Conservation (phyloP, 2,113 vertebrate genomes). For the Petrocephalus microphthalmus region DNA sequence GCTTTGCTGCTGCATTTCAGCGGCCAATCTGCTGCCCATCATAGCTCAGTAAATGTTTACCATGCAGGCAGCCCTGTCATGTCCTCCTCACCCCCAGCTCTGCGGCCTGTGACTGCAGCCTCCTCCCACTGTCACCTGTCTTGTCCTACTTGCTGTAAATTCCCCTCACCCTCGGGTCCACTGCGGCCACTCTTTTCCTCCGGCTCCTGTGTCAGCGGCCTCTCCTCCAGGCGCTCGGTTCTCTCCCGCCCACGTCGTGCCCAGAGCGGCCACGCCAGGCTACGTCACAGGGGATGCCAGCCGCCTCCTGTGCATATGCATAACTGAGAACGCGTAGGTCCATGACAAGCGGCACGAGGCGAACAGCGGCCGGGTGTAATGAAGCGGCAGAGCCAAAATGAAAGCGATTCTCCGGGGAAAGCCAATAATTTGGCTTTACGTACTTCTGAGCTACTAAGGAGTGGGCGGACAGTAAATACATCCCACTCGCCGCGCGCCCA, state of each 20-base stretch:
- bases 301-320: not conserved
- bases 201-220: not conserved
- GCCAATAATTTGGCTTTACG: slow-evolving; percentile 8
- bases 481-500: slow-evolving; percentile 36
- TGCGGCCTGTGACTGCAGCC: not conserved
- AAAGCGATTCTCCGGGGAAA: not conserved
- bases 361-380: not conserved
- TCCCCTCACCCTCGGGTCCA: not conserved
- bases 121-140: not conserved
- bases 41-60: not conserved
- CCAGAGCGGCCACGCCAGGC: not conserved
- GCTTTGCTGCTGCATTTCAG: not conserved
- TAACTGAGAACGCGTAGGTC: not conserved
- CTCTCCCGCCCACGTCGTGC: not conserved
- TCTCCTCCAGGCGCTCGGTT: not conserved
- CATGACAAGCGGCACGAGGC: not conserved
- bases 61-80: not conserved
- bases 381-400: not conserved
- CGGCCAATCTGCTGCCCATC: not conserved
- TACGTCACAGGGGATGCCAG: not conserved
- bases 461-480: slow-evolving; percentile 9
- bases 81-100: too few species aligned
- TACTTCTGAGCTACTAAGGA: not conserved
- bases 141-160: not conserved
- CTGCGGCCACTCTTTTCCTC: not conserved